phyloP scores from a whole-genome alignment of 2,797 vertebrate species.

The Merluccius polli region DNA sequence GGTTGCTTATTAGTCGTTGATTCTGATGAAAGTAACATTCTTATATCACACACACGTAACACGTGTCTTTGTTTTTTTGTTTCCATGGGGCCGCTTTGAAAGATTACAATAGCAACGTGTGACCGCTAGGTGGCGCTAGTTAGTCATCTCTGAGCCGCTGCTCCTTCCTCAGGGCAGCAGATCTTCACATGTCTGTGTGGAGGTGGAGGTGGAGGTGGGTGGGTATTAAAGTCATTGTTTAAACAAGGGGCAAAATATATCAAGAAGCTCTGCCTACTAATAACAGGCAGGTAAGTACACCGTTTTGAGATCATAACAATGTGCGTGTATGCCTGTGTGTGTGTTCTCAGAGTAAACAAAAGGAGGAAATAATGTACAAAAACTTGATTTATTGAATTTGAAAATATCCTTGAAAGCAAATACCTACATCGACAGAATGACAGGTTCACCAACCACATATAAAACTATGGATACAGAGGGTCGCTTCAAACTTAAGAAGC shows the following conservation, averaged over 20 bases:
- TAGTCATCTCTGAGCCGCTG: constrained; percentile 14
- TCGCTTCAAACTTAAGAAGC: constrained; percentile 47
- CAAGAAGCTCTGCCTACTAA: too few relatives aligned
- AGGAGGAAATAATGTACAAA: constrained; percentile 40
- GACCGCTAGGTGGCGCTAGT: constrained; percentile 43
- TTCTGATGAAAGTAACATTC: not conserved
- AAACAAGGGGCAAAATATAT: too few relatives aligned
- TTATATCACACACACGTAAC: not conserved
- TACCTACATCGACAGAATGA: constrained; percentile 64
- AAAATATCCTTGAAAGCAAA: constrained; percentile 69
- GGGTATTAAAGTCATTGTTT: too few relatives aligned
- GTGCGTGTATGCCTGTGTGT: not conserved
- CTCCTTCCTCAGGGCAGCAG: not conserved
- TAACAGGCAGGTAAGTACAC: too few relatives aligned
- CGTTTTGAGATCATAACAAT: not conserved
- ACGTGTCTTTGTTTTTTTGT: not conserved
- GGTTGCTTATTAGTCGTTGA: not conserved
- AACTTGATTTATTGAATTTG: constrained; percentile 68
- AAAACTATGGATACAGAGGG: constrained; percentile 58
- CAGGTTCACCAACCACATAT: constrained; percentile 64
- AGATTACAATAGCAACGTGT: not conserved
- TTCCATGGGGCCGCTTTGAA: not conserved
- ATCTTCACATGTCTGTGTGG: too few relatives aligned
- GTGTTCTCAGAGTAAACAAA: constrained; percentile 7
- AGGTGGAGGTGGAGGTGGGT: too few relatives aligned